Evolutionary conservation across 2,888 invertebrate species (phyloP).

Genomic region (Amphipoea lucens): DNA sequence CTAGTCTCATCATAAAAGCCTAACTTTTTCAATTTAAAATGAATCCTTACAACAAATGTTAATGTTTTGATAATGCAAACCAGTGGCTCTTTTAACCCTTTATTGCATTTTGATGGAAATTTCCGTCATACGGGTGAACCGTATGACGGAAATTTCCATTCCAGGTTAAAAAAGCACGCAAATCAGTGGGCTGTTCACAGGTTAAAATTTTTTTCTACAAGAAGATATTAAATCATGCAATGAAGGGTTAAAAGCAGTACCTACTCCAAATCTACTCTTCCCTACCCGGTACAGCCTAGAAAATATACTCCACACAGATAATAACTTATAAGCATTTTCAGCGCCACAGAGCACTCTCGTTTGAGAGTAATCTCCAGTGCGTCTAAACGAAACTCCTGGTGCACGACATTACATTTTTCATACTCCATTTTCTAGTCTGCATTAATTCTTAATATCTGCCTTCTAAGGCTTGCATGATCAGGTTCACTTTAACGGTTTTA

Average conservation of each 20-base stretch:
- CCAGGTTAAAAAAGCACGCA: no score
- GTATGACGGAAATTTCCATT: no score
- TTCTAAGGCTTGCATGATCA: conserved; percentile 41
- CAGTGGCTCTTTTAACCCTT: background rate
- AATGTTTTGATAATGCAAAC: background rate
- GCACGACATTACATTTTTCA: conserved; percentile 60
- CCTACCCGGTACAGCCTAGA: conserved; percentile 3
- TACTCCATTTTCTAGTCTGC: conserved; percentile 59
- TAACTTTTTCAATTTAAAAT: background rate
- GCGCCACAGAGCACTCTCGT: conserved; percentile 45
- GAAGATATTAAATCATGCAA: no score
- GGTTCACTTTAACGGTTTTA: conserved; percentile 31
- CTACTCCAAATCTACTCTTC: background rate
- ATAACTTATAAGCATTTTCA: conserved; percentile 58
- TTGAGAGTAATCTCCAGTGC: conserved; percentile 55
- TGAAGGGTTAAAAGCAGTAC: background rate
- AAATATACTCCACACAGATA: conserved; percentile 24
- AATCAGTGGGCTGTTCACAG: no score
- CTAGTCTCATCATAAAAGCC: background rate
- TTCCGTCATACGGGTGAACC: no score
- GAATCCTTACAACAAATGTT: background rate
- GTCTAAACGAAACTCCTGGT: conserved; percentile 46
- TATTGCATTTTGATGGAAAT: no score
- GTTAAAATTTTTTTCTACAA: no score
- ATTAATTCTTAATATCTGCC: conserved; percentile 56